Conservation (phyloP, 1,140 invertebrate species). For the Phthorimaea operculella region DNA sequence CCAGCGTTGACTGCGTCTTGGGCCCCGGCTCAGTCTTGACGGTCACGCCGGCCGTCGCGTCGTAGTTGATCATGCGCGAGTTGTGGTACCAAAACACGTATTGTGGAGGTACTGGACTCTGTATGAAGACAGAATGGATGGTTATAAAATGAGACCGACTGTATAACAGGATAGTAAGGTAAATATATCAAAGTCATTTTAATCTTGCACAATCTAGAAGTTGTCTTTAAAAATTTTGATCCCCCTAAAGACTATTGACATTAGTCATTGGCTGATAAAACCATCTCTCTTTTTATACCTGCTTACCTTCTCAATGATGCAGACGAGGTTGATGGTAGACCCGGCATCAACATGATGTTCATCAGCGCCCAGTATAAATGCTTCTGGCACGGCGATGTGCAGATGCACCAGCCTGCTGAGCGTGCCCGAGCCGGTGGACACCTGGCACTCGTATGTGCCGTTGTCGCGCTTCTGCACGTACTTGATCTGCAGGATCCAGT, state of each 20-base stretch:
- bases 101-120: constrained; percentile 88
- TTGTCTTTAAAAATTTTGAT: too few species aligned
- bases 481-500: constrained; percentile 94
- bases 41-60: constrained; percentile 80
- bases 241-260: too few species aligned
- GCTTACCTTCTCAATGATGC: constrained; percentile 89
- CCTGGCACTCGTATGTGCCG: constrained; percentile 96
- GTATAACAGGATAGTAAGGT: too few species aligned
- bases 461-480: constrained; percentile 92
- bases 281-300: too few species aligned
- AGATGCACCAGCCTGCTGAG: constrained; percentile 89
- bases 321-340: constrained; percentile 89
- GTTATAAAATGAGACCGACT: too few species aligned
- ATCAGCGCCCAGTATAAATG: constrained; percentile 86
- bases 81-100: constrained; percentile 94
- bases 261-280: too few species aligned
- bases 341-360: constrained; percentile 91
- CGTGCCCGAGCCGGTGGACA: constrained; percentile 83
- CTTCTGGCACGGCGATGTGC: constrained; percentile 87
- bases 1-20: constrained; percentile 82
- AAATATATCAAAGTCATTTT: too few species aligned
- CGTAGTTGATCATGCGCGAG: constrained; percentile 92
- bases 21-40: constrained; percentile 85
- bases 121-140: constrained; percentile 13
- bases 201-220: too few species aligned